A percentile compares a stretch with the other conserved stretches of the same genome.
Conservation (phyloP, 2,888 invertebrate species). For the Ceriagrion tenellum region DNA sequence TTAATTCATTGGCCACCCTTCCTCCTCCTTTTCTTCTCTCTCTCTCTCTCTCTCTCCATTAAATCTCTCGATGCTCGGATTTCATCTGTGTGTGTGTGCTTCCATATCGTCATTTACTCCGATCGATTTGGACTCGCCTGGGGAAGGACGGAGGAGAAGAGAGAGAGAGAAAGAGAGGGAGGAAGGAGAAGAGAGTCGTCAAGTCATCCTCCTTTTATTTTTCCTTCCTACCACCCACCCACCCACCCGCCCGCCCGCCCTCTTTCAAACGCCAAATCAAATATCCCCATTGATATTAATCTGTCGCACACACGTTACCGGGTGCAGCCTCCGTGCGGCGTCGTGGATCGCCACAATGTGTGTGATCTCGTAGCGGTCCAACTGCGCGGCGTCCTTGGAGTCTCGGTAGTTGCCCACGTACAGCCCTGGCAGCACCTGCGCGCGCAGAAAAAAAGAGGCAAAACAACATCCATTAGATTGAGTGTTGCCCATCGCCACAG, state of each 20-base stretch:
- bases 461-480: not conserved
- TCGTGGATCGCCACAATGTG: conserved; percentile 98
- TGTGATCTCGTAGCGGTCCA: conserved; percentile 93
- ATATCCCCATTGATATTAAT: not conserved
- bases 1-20: too few relatives aligned
- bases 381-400: conserved; percentile 93
- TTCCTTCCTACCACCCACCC: too few relatives aligned
- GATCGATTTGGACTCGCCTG: not conserved
- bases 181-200: too few relatives aligned
- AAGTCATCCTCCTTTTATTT: too few relatives aligned
- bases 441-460: conserved; percentile 70
- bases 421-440: conserved; percentile 94
- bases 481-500: not conserved
- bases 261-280: not conserved
- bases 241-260: too few relatives aligned
- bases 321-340: conserved; percentile 91
- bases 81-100: too few relatives aligned
- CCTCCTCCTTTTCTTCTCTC: too few relatives aligned
- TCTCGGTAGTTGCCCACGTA: conserved; percentile 98
- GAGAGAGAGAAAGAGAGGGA: not conserved
- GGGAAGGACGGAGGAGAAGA: not conserved
- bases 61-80: too few relatives aligned
- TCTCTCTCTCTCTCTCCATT: too few relatives aligned
- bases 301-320: conserved; percentile 81
- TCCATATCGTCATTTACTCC: too few relatives aligned